A percentile compares a stretch with the other conserved stretches of the same genome.
Evolutionary conservation across 2,797 vertebrate species (phyloP).

Genomic region (Tenualosa ilisha): DNA sequence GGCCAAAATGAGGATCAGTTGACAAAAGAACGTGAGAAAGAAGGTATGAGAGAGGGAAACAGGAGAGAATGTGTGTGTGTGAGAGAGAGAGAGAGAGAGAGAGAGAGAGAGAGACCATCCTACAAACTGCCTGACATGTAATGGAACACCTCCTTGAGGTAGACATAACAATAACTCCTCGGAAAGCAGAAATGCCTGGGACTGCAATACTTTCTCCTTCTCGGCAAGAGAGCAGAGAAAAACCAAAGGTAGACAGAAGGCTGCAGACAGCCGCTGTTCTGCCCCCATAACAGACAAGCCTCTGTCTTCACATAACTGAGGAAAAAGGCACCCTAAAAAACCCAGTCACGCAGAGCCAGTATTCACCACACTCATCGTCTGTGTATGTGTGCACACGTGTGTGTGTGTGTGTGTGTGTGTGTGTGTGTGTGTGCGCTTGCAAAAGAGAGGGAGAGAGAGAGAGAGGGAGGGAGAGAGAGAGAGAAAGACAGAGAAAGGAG

Average conservation of each 20-base stretch:
- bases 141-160: constrained; percentile 63
- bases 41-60: neutral
- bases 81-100: constrained; percentile 41
- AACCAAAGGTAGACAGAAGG: neutral
- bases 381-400: neutral
- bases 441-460: neutral
- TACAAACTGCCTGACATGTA: constrained; percentile 56
- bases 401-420: neutral
- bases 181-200: constrained; percentile 51
- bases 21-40: constrained; percentile 29
- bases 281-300: constrained; percentile 33
- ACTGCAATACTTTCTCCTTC: constrained; percentile 19
- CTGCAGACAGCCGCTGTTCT: constrained; percentile 19
- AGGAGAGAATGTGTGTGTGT: neutral
- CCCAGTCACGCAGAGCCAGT: neutral
- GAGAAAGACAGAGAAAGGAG: neutral
- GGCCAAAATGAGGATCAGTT: constrained; percentile 28
- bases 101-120: constrained; percentile 18
- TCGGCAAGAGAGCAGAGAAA: constrained; percentile 5
- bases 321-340: constrained; percentile 8
- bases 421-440: neutral
- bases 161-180: constrained; percentile 76
- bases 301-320: constrained; percentile 27
- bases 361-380: neutral
- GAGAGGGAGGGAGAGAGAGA: neutral